Percentiles rank a stretch among this genome's conserved stretches.
phyloP scores from a whole-genome alignment of 2,888 invertebrate species.

The Orthonychiurus folsomi region DNA sequence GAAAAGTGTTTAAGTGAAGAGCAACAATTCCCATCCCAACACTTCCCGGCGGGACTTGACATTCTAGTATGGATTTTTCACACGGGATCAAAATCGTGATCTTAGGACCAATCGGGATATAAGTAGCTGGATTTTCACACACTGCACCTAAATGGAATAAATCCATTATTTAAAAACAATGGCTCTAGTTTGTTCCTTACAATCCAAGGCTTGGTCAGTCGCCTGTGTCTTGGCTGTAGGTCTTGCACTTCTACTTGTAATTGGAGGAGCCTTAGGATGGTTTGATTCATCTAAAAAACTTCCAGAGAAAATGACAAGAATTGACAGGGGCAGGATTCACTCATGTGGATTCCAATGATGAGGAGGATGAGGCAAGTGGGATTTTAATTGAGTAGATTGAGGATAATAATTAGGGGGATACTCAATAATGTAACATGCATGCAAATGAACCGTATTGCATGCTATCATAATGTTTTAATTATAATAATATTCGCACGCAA shows the following conservation, averaged over 20 bases:
- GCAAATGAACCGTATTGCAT: too few relatives aligned
- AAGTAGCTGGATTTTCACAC: background rate
- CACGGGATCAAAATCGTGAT: too few relatives aligned
- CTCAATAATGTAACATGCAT: background rate
- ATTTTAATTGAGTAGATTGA: background rate
- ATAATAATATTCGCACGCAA: too few relatives aligned
- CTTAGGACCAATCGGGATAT: background rate
- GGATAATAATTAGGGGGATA: background rate
- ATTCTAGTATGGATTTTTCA: too few relatives aligned
- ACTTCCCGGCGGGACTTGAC: too few relatives aligned
- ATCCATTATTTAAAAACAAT: slow-evolving; percentile 43
- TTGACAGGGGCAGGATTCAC: background rate
- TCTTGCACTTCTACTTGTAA: slow-evolving; percentile 41
- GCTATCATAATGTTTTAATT: too few relatives aligned
- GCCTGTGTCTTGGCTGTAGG: slow-evolving; percentile 47
- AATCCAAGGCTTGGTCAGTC: slow-evolving; percentile 54
- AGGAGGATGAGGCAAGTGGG: background rate
- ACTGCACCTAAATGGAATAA: too few relatives aligned
- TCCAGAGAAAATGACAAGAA: background rate
- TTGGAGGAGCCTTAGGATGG: slow-evolving; percentile 51
- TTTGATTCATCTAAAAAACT: slow-evolving; percentile 44
- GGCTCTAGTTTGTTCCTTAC: slow-evolving; percentile 60
- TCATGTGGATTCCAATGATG: background rate
- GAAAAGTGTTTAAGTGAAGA: too few relatives aligned
- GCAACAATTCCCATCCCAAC: too few relatives aligned